Evolutionary conservation across 2,797 vertebrate genomes (phyloP).

Genomic region (Brachymystax lenok): DNA sequence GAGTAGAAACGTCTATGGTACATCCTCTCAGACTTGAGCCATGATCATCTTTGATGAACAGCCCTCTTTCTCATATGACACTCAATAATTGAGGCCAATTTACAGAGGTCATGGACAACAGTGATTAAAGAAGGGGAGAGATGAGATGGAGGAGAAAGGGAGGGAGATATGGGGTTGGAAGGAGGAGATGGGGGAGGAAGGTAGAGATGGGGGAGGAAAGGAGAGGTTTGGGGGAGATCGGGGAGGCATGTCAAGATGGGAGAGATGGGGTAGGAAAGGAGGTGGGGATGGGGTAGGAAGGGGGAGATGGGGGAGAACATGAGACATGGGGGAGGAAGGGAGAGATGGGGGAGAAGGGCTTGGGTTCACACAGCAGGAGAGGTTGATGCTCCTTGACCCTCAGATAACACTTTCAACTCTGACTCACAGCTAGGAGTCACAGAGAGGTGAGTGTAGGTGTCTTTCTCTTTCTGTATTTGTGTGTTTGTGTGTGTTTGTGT

Average conservation of each 20-base stretch:
- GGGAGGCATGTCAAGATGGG: too few species aligned
- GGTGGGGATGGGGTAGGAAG: background rate
- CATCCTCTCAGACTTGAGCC: background rate
- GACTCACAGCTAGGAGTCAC: background rate
- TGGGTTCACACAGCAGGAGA: constrained; percentile 14
- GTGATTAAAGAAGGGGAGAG: background rate
- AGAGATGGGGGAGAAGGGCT: background rate
- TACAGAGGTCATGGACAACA: too few species aligned
- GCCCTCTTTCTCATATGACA: too few species aligned
- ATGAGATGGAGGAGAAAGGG: background rate
- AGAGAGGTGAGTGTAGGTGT: background rate
- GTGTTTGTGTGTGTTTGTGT: constrained; percentile 32
- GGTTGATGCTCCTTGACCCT: constrained; percentile 19
- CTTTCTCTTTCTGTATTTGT: background rate
- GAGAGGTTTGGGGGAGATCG: too few species aligned
- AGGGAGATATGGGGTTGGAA: too few species aligned
- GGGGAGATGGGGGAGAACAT: background rate
- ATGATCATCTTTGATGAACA: background rate
- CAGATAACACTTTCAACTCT: constrained; percentile 8
- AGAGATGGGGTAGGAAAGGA: background rate
- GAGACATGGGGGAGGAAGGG: constrained; percentile 13
- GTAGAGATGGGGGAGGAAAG: too few species aligned
- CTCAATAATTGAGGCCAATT: too few species aligned
- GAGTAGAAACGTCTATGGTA: background rate
- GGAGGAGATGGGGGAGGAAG: too few species aligned